Base-by-base conservation (phyloP, 2,888 invertebrate species). In the Mythimna impura region DNA sequence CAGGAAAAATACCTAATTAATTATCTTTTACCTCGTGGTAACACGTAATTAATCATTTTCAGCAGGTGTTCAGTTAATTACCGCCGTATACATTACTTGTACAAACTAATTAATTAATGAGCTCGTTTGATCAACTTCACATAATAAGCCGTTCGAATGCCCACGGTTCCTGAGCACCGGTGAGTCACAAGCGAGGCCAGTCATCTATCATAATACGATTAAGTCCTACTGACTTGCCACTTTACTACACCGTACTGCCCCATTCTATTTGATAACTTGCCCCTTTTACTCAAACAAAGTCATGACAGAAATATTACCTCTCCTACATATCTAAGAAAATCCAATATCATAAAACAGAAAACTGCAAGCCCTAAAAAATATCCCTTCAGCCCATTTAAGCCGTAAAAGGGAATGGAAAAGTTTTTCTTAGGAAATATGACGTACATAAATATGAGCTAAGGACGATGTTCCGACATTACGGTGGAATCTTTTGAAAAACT, bases 381-480 rank as follows among this genome's bases (percentile, higher is more conserved):
- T 91, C 91, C 92, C 89, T 90, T 88, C 86, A 89, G 87, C 89
- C 90, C 90, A 89, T 92, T 90, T 92, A 88, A 91, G 89, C 90
- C 91, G 90, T 91, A 93, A 92, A 93, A 93, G 89, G 89, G 88
- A 91, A 88, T 88, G 91, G 89, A 91, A 92, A 92, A 92, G 90
- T 91, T 89, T 90, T 85, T 86, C 86, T 88, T 88, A 90, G 90
- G 93, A 93, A 93, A 93, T 93, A 94, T 93, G 91, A 91, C 91
- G 91, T 90, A 92, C 93, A 94, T 93, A 94, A 94, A 94, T 93
- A 90, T 91, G 89, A 90, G 89, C 90, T 88, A 88, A 91, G 89
- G 90, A 91, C 93, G 92, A 91, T 93, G 92, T 93, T 95, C 91
- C 92, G 87, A 92, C 89, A 73, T 85, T 83, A 79, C 71, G 79